Conservation (phyloP, 1,140 invertebrate species). For the Musca domestica region DNA sequence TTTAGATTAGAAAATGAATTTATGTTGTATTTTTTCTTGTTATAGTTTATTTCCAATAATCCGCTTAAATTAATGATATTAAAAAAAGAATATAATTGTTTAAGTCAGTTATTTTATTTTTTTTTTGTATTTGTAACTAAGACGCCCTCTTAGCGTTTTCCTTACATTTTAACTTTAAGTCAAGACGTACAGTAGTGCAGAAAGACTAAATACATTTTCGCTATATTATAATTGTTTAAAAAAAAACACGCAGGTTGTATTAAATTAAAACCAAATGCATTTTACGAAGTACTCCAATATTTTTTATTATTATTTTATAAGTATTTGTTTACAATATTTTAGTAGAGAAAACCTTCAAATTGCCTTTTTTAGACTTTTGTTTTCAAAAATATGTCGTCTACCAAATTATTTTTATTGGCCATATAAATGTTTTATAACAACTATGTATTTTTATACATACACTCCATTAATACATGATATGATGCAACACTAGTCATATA, state of each 20-base stretch:
- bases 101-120: conserved; percentile 5
- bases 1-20: conserved; percentile 13
- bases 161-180: not conserved
- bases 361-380: too few relatives aligned
- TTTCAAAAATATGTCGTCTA: too few relatives aligned
- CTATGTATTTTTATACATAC: not conserved
- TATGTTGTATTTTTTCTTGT: conserved; percentile 16
- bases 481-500: conserved; percentile 18
- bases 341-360: too few relatives aligned
- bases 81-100: not conserved
- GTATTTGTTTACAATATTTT: not conserved
- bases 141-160: not conserved
- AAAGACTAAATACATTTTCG: conserved; percentile 14
- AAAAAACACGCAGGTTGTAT: conserved; percentile 15
- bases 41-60: conserved; percentile 14
- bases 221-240: conserved; percentile 1
- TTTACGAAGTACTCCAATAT: not conserved
- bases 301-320: conserved; percentile 15
- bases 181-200: conserved; percentile 12
- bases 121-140: conserved; percentile 3
- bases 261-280: conserved; percentile 19
- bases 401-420: conserved; percentile 15
- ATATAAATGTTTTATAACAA: not conserved
- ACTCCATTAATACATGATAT: not conserved
- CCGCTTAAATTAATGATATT: conserved; percentile 17